Base-by-base conservation (phyloP, 2,113 vertebrate species). In the Neodontobutis hainanensis region DNA sequence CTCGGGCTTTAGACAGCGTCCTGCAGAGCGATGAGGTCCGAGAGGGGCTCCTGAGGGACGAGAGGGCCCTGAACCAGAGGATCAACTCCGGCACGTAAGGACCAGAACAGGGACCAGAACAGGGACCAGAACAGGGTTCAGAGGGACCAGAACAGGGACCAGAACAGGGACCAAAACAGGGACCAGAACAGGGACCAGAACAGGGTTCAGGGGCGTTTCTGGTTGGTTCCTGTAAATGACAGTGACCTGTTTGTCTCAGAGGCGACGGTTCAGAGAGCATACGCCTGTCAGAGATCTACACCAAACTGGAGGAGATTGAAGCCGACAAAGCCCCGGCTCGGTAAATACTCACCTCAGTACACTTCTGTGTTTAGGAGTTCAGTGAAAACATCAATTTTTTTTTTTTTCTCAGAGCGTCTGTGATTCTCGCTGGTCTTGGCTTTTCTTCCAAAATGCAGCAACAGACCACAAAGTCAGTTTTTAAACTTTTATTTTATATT, bases 271-370 rank as follows among this genome's bases (percentile, higher is more conserved):
- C 90, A 19, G 96, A 97, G 89, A 94, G 94, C 34, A 70, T 93
- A 16, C 92, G 94, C 19, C 90, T 99, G 10, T 93, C 96, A 0
- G 96, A 98, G 90, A 93, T 99, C 85, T 99, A 99, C 7, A 70
- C 87, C 5, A 95, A 95, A 58, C 87, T 99, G 85, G 97, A 99
- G 76, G 97, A 99, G 89, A 98, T 98, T 10, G 97, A 99, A 15
- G 95, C 97, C 0, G 97, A 99, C 85, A 99, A 98, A 78, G 97
- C 97, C 0, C 97, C 97, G 1, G 97, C 97, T 4, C 93, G 96
- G 97, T 99, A 91, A 87, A 46, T 27, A 56, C 42, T 36, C 62
- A 11, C 1, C 56, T 57, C 40, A 11, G 2, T 16, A 27, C 19
- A 27, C 19, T 3, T 27, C 19, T 27, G 19, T 27, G 19, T 3